Evolutionary conservation across 2,888 invertebrate genomes (phyloP), one percentile per base, ranked within the genome.

Genomic region (Torymus tubicola): DNA sequence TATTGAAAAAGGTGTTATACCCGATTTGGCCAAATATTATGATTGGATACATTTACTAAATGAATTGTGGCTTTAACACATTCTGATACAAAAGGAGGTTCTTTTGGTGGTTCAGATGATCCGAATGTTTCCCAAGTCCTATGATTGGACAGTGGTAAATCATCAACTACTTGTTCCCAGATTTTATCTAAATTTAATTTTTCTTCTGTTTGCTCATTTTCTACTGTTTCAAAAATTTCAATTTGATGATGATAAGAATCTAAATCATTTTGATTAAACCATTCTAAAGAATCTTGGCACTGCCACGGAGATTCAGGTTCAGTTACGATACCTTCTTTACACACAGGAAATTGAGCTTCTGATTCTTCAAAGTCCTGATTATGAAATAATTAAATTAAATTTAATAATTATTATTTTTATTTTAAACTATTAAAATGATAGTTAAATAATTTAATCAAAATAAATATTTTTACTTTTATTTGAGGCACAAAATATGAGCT

Each of bases 41-140:
- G 85, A 78, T 88, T 84, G 58, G 84, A 85, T 53, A 89, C 83
- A 83, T 85, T 89, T 60, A 87, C 85, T 11, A 90, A 70, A 80
- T 89, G 88, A 42, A 88, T 52, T 58, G 87, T 86, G 16, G 87
- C 87, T 18, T 86, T 80, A 1, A 84, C 81, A 0, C 85, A 83
- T 82, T 90, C 90, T 0, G 87, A 85, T 18, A 87, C 71, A 80
- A 89, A 90, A 16, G 83, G 80, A 13, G 81, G 78, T 64, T 89
- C 87, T 73, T 87, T 88, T 3, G 77, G 65, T 24, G 85, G 83
- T 53, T 87, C 83, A 2, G 78, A 81, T 24, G 83, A 72, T 31
- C 90, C 90, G 2, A 90, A 81, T n/a, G 83, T 86, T 82, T 90
- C 90, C 90, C 90, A 90, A 0, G 88, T 89, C 18, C 85, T 86